Conservation (phyloP, 2,797 vertebrate species). For the Hylomyscus alleni region DNA sequence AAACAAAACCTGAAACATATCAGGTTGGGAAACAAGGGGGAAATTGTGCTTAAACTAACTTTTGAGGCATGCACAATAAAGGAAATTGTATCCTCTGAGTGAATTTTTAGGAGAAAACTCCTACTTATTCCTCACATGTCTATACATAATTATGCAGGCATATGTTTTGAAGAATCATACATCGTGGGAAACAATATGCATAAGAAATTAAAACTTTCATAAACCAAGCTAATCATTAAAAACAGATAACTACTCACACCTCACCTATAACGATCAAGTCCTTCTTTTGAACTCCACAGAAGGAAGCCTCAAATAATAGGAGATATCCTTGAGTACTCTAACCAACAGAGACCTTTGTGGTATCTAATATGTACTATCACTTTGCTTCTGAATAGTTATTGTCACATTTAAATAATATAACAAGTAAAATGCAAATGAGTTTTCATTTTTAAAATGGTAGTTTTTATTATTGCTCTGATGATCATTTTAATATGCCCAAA, state of each 20-base stretch:
- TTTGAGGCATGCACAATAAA: not conserved
- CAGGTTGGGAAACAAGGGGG: not conserved
- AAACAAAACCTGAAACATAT: not conserved
- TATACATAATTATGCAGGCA: not conserved
- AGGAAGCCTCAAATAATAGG: not conserved
- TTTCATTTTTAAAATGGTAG: conserved; percentile 6
- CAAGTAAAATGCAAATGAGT: not conserved
- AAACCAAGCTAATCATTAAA: not conserved
- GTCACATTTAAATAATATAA: not conserved
- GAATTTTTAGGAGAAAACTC: not conserved
- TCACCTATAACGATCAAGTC: not conserved
- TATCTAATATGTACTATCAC: not conserved
- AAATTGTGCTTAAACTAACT: not conserved
- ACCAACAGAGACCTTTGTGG: not conserved
- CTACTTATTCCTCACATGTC: not conserved
- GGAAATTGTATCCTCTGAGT: not conserved
- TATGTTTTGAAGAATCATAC: not conserved
- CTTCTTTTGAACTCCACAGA: not conserved
- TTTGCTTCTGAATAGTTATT: not conserved
- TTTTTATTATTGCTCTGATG: not conserved
- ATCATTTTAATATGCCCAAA: not conserved
- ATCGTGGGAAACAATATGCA: not conserved
- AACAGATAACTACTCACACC: not conserved
- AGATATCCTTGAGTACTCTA: not conserved
- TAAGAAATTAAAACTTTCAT: not conserved